Percentiles rank a stretch among this genome's conserved stretches.
These are phyloP conservation scores for Serripes groenlandicus DNA, from an alignment of 2,888 invertebrate species.

Conservation along the genomic window DNA sequence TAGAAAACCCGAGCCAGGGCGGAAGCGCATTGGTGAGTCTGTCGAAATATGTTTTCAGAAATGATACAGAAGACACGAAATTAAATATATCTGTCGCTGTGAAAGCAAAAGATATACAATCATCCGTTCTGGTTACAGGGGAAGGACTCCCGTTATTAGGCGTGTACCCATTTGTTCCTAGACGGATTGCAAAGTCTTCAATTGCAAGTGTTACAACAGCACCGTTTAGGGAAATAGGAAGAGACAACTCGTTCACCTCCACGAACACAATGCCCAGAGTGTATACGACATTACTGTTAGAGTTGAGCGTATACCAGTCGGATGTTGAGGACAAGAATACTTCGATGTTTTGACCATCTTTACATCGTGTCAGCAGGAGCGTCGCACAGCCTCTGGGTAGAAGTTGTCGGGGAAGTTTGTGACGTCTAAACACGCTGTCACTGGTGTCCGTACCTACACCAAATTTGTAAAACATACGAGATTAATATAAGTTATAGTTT, in stretches of 20 bases:
- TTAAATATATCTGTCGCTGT: conserved; percentile 43
- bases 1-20: conserved; percentile 36
- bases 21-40: conserved; percentile 33
- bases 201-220: background rate
- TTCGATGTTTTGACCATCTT: conserved; percentile 30
- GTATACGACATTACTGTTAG: background rate
- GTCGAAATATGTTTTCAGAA: conserved; percentile 35
- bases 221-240: conserved; percentile 29
- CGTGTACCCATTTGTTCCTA: background rate
- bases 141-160: conserved; percentile 2
- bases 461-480: too few species aligned
- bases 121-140: background rate
- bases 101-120: conserved; percentile 45
- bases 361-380: conserved; percentile 39
- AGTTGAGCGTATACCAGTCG: conserved; percentile 3
- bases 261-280: conserved; percentile 35
- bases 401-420: conserved; percentile 21
- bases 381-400: conserved; percentile 52
- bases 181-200: conserved; percentile 6
- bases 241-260: conserved; percentile 15
- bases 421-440: conserved; percentile 23
- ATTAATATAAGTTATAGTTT: too few species aligned
- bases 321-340: conserved; percentile 34
- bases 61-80: conserved; percentile 43
- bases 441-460: background rate